phyloP scores from a whole-genome alignment of 2,888 invertebrate species.

The Diaphora mendica region DNA sequence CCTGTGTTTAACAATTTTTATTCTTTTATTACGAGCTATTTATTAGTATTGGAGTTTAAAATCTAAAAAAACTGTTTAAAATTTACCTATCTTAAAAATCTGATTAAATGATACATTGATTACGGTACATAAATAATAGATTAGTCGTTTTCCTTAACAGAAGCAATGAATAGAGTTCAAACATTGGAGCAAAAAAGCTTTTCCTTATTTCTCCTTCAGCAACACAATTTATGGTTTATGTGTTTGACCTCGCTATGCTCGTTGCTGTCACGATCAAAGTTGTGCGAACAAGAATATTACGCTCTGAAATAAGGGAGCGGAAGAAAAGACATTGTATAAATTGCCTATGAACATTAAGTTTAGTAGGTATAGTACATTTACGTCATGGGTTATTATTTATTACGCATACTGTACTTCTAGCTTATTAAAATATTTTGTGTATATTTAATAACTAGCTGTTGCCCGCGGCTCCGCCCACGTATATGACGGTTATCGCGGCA shows the following conservation, averaged over 20 bases:
- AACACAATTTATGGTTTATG: constrained; percentile 78
- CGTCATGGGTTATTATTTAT: constrained; percentile 37
- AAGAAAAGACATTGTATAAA: constrained; percentile 59
- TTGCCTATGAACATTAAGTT: constrained; percentile 55
- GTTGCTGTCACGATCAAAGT: constrained; percentile 70
- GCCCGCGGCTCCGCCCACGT: no score
- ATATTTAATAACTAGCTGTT: constrained; percentile 14
- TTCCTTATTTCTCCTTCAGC: constrained; percentile 67
- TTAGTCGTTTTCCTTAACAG: constrained; percentile 62
- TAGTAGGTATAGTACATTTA: constrained; percentile 52
- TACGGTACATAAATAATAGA: constrained; percentile 53
- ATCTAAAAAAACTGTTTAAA: not conserved
- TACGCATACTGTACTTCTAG: constrained; percentile 5
- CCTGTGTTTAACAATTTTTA: not conserved
- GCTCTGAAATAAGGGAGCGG: constrained; percentile 56
- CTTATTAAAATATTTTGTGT: constrained; percentile 16
- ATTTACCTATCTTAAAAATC: not conserved
- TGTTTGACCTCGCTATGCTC: constrained; percentile 74
- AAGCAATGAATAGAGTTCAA: constrained; percentile 72
- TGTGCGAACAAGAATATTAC: constrained; percentile 69
- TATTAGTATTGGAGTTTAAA: not conserved
- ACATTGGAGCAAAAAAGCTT: constrained; percentile 67
- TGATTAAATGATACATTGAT: not conserved
- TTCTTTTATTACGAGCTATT: not conserved
- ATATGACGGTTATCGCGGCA: no score